phyloP scores from a whole-genome alignment of 2,797 vertebrate genomes.

The Aotus griseimembra region DNA sequence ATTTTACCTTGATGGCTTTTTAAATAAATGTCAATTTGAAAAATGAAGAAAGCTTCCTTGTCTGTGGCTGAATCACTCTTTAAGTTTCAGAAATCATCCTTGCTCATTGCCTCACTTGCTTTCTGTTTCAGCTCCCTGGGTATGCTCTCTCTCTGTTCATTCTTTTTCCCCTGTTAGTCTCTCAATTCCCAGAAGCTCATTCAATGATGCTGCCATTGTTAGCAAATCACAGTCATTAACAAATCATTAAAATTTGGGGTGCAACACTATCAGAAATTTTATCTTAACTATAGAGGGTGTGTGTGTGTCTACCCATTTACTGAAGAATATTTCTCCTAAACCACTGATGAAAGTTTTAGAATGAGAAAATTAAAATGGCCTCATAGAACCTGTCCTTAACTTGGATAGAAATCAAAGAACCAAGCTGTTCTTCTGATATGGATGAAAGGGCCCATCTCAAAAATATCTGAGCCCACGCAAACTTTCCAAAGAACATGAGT shows the following conservation, averaged over 20 bases:
- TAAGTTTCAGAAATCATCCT: conserved; percentile 55
- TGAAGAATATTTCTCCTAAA: conserved; percentile 13
- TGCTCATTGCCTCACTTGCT: neutral
- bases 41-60: conserved; percentile 57
- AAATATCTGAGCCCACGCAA: conserved; percentile 73
- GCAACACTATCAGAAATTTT: conserved; percentile 21
- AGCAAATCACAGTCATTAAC: neutral
- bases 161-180: neutral
- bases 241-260: neutral
- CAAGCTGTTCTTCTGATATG: conserved; percentile 71
- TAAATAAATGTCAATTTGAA: conserved; percentile 68
- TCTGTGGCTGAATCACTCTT: conserved; percentile 29
- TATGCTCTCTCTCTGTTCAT: neutral
- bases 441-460: conserved; percentile 72
- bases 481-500: conserved; percentile 59
- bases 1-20: conserved; percentile 59
- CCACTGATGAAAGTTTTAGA: conserved; percentile 54
- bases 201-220: neutral
- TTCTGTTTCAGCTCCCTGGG: neutral
- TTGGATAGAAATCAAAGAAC: conserved; percentile 71
- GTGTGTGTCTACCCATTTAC: conserved; percentile 46
- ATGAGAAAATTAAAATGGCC: conserved; percentile 63
- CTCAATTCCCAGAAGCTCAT: conserved; percentile 25
- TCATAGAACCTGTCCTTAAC: conserved; percentile 47
- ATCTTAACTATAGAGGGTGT: neutral